Evolutionary conservation across 2,797 vertebrate species (phyloP), one percentile per base, ranked within the genome.

Genomic region (Falco rusticolus): DNA sequence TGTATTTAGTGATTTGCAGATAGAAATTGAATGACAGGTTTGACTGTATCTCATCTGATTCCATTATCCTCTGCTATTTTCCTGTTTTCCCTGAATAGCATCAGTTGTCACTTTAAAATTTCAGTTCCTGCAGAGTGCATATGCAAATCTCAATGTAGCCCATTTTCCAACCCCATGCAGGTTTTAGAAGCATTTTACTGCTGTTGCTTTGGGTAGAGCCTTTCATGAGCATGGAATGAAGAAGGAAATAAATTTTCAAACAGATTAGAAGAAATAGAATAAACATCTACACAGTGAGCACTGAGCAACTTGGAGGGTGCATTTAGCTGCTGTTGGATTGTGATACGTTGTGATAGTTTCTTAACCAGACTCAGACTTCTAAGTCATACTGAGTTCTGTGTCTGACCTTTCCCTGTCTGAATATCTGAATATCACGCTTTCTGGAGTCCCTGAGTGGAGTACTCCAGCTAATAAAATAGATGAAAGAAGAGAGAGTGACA

Each of bases 211-310:
- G 25, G 28, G 28, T 31, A 79, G 56, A 69, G 31, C 16, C 84
- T 85, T 95, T 96, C 51, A 69, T 86, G 51, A 90, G 31, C 72
- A 17, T 29, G 63, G 53, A 77, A 66, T 43, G 68, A 87, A 88
- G 89, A 48, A 45, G 68, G 77, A 90, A 90, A 89, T 91, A 95
- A 91, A 84, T 95, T 94, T 34, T 96, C 45, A 63, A 94, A 92
- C 39, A 96, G 13, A 89, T 80, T 89, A 69, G 60, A 82, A 76
- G 43, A 57, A 63, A 63, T 22, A 80, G 53, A 87, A 63, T 70
- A 89, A 72, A 43, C 0, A 1, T 53, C 33, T 70, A 77, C 37
- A 74, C 69, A 94, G 70, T 22, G 37, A 89, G 37, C 24, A n/a
- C 24, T 39, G 43, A 83, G 25, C 28, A 70, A 11, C 37, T 70